Conservation (phyloP, 2,888 invertebrate species). For the Tachina fera region DNA sequence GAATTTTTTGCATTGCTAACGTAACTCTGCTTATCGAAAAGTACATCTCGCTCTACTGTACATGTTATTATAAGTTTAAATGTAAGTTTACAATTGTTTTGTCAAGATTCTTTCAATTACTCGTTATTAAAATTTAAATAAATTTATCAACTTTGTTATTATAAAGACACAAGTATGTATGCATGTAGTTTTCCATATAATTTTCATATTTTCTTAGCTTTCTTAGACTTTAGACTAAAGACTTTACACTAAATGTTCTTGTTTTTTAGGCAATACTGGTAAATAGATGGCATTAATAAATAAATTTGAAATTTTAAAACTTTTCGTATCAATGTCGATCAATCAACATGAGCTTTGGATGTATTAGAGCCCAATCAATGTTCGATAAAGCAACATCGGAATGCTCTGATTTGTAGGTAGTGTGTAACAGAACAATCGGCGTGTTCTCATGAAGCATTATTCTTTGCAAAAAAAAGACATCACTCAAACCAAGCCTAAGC, state of each 20-base stretch:
- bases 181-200: background rate
- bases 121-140: background rate
- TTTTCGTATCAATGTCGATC: background rate
- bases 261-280: background rate
- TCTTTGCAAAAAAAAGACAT: no score
- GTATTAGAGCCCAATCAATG: background rate
- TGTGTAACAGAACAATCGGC: no score
- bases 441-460: no score
- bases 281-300: constrained; percentile 11
- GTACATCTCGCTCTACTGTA: background rate
- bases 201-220: background rate
- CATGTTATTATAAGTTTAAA: no score
- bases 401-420: no score
- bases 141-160: background rate
- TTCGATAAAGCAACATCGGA: no score
- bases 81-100: background rate
- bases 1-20: background rate
- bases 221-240: background rate
- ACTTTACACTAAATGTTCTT: background rate
- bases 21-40: background rate
- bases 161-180: background rate
- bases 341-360: background rate
- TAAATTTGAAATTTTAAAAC: background rate
- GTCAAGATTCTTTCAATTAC: background rate
- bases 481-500: no score